Percentiles rank a stretch among this genome's conserved stretches.
phyloP scores from a whole-genome alignment of 2,888 invertebrate species.

The Leptinotarsa peninsularis region DNA sequence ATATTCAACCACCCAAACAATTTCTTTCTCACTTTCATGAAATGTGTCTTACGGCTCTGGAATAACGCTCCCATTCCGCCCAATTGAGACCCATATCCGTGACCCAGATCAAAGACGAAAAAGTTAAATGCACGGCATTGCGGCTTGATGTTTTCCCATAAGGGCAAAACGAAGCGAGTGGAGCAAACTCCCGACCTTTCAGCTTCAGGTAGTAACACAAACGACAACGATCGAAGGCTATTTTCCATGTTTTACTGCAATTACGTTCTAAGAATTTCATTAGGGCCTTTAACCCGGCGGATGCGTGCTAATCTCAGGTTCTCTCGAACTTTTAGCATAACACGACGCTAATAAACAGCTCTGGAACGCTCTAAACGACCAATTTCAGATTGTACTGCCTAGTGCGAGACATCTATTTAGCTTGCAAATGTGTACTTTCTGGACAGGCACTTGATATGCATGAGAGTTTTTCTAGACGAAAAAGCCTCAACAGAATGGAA shows the following conservation, averaged over 20 bases:
- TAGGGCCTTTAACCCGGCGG: neutral
- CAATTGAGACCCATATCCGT: constrained; percentile 8
- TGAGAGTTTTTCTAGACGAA: too few relatives aligned
- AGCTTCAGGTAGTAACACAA: constrained; percentile 12
- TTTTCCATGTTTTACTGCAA: constrained; percentile 3
- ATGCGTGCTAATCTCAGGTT: constrained; percentile 5
- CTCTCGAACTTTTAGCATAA: constrained; percentile 11
- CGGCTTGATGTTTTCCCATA: constrained; percentile 17
- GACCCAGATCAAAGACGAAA: constrained; percentile 17
- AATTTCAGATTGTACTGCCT: neutral
- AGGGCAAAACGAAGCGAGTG: constrained; percentile 10
- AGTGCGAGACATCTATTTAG: neutral
- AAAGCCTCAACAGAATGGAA: too few relatives aligned
- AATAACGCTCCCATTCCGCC: neutral
- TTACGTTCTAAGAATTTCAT: constrained; percentile 18
- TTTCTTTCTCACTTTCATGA: neutral
- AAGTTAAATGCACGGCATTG: constrained; percentile 13
- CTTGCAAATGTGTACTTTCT: neutral
- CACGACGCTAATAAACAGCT: neutral
- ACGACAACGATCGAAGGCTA: constrained; percentile 17
- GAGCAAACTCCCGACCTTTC: neutral
- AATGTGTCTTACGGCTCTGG: neutral
- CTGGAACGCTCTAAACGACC: constrained; percentile 16
- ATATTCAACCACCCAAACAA: too few relatives aligned
- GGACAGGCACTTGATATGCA: neutral